Evolutionary conservation across 2,888 invertebrate species (phyloP).

Genomic region (Marasmarcha lunaedactyla): DNA sequence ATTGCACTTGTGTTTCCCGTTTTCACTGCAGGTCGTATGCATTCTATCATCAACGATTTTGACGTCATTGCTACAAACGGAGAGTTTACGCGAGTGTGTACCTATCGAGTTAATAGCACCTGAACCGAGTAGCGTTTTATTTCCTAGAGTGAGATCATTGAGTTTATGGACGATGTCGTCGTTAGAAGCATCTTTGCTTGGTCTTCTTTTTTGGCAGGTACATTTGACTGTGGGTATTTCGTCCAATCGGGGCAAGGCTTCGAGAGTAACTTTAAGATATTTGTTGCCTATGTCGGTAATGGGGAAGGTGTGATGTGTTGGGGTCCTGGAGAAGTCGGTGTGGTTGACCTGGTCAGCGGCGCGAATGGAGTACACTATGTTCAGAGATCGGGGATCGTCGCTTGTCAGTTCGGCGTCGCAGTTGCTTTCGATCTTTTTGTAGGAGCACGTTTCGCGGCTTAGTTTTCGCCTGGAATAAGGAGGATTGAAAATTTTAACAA

Average conservation of each 20-base stretch:
- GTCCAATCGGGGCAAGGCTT: slow-evolving; percentile 81
- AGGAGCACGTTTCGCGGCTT: slow-evolving; percentile 62
- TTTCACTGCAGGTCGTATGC: slow-evolving; percentile 77
- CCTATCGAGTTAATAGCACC: slow-evolving; percentile 21
- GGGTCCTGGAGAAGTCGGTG: slow-evolving; percentile 65
- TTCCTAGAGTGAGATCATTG: slow-evolving; percentile 55
- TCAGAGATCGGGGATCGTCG: slow-evolving; percentile 41
- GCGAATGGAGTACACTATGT: slow-evolving; percentile 76
- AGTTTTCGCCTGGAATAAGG: slow-evolving; percentile 43
- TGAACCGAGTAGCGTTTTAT: slow-evolving; percentile 23
- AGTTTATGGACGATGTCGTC: slow-evolving; percentile 50
- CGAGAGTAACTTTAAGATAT: slow-evolving; percentile 71
- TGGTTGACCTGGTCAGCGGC: slow-evolving; percentile 72
- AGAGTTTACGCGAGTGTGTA: slow-evolving; percentile 27
- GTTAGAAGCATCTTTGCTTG: slow-evolving; percentile 44
- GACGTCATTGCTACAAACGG: slow-evolving; percentile 25
- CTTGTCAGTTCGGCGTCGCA: slow-evolving; percentile 39
- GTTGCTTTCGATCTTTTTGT: slow-evolving; percentile 58
- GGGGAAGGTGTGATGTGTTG: slow-evolving; percentile 80
- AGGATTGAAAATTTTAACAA: too few species aligned
- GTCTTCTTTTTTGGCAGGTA: slow-evolving; percentile 42
- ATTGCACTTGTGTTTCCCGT: slow-evolving; percentile 82
- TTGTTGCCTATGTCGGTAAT: slow-evolving; percentile 75
- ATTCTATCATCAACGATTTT: slow-evolving; percentile 76
- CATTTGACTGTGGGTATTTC: slow-evolving; percentile 74